Evolutionary conservation across 2,888 invertebrate species (phyloP).

Genomic region (Philhelius pedissequus): DNA sequence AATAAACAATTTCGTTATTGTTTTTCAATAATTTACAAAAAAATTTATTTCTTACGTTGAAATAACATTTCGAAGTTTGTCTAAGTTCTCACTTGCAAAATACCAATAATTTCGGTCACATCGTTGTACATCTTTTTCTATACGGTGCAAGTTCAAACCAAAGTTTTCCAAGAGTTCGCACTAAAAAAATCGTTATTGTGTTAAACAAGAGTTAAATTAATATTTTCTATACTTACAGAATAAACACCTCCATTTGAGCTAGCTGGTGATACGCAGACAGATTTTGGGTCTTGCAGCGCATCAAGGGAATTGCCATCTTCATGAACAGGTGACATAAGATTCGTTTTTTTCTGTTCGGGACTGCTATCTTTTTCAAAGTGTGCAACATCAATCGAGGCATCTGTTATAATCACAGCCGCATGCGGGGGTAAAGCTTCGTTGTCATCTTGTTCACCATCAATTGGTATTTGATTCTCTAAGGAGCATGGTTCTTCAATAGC

Average conservation of each 20-base stretch:
- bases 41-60: conserved; percentile 86
- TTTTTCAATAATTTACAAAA: not conserved
- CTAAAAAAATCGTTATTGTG: conserved; percentile 79
- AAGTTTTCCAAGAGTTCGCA: conserved; percentile 91
- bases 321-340: conserved; percentile 78
- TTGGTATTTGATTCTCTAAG: conserved; percentile 50
- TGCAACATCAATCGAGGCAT: conserved; percentile 85
- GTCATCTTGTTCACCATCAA: conserved; percentile 43
- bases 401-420: conserved; percentile 83
- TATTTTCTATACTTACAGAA: conserved; percentile 83
- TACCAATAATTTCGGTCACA: conserved; percentile 97
- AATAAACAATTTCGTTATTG: not conserved
- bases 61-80: conserved; percentile 96
- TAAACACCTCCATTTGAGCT: conserved; percentile 94
- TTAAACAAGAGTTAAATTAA: not conserved
- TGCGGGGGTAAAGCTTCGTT: conserved; percentile 51
- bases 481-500: conserved; percentile 79
- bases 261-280: conserved; percentile 90
- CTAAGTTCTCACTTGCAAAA: conserved; percentile 92
- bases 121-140: conserved; percentile 97
- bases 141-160: conserved; percentile 93
- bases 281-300: conserved; percentile 79
- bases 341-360: conserved; percentile 79
- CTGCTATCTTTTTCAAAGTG: conserved; percentile 73
- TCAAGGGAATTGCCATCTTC: conserved; percentile 80